Conservation (phyloP, 2,888 invertebrate species). For the Serrognathus titanus region DNA sequence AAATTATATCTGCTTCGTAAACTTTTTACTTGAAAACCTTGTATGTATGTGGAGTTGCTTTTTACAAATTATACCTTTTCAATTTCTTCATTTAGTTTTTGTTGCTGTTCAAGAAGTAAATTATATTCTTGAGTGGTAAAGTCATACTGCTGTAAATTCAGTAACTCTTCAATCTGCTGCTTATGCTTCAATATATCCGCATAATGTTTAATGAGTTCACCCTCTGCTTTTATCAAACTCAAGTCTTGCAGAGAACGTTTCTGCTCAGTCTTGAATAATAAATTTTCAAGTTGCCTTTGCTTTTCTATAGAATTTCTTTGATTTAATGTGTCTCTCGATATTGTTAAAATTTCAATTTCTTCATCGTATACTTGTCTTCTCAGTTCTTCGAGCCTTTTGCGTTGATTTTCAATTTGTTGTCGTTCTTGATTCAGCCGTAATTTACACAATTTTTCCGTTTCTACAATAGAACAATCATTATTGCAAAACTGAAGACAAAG, state of each 20-base stretch:
- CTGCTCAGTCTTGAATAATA: constrained; percentile 28
- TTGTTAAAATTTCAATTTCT: constrained; percentile 33
- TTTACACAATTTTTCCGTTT: constrained; percentile 35
- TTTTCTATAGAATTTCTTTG: constrained; percentile 24
- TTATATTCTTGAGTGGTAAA: no score
- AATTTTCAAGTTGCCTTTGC: constrained; percentile 24
- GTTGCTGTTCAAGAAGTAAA: neutral
- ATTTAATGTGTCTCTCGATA: constrained; percentile 27
- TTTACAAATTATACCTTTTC: constrained; percentile 21
- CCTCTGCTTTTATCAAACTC: constrained; percentile 28
- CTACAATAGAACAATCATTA: constrained; percentile 12
- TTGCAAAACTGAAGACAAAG: no score
- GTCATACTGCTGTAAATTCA: constrained; percentile 2
- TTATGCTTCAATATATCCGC: constrained; percentile 36
- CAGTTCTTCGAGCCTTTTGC: constrained; percentile 30
- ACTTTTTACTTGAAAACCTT: no score
- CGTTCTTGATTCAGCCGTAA: constrained; percentile 27
- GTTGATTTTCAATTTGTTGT: constrained; percentile 18
- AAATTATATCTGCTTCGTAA: no score
- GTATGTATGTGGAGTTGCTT: no score
- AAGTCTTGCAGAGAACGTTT: constrained; percentile 21
- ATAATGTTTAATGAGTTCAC: constrained; percentile 33
- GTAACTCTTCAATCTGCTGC: constrained; percentile 28
- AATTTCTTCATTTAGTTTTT: constrained; percentile 23
- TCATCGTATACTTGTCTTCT: constrained; percentile 32